Conservation (phyloP, 2,797 vertebrate genomes). For the Triplophysa yarkandensis region DNA sequence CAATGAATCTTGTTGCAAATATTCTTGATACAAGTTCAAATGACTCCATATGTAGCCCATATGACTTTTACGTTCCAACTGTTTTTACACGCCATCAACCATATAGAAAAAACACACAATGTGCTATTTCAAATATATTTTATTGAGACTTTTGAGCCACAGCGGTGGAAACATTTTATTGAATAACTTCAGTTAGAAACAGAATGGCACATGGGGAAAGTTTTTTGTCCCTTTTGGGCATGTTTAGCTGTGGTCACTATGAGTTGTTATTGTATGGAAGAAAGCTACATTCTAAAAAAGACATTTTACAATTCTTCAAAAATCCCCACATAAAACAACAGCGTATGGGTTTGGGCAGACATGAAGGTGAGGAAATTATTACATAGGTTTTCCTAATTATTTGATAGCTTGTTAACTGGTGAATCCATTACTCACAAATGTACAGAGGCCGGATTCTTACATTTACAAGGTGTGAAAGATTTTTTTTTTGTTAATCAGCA, state of each 20-base stretch:
- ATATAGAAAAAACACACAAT: not conserved
- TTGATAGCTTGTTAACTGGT: not conserved
- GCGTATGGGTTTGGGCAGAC: not conserved
- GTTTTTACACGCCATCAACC: no score
- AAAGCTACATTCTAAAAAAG: not conserved
- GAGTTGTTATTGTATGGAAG: not conserved
- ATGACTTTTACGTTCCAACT: not conserved
- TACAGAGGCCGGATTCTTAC: not conserved
- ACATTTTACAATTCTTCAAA: not conserved
- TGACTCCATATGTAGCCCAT: not conserved
- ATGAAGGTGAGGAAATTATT: not conserved
- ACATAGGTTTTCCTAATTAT: not conserved
- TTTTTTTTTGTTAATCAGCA: not conserved
- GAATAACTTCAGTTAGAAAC: not conserved
- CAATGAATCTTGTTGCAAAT: no score
- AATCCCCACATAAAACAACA: not conserved
- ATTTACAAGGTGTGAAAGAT: not conserved
- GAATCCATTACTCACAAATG: constrained; percentile 3
- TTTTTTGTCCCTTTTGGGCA: not conserved
- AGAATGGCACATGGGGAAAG: not conserved
- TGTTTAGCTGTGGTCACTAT: not conserved
- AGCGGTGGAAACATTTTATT: not conserved
- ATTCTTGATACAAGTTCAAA: not conserved
- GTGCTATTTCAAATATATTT: not conserved
- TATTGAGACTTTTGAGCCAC: not conserved